Conservation (phyloP, 2,113 vertebrate species). For the Telmatochromis brichardi region DNA sequence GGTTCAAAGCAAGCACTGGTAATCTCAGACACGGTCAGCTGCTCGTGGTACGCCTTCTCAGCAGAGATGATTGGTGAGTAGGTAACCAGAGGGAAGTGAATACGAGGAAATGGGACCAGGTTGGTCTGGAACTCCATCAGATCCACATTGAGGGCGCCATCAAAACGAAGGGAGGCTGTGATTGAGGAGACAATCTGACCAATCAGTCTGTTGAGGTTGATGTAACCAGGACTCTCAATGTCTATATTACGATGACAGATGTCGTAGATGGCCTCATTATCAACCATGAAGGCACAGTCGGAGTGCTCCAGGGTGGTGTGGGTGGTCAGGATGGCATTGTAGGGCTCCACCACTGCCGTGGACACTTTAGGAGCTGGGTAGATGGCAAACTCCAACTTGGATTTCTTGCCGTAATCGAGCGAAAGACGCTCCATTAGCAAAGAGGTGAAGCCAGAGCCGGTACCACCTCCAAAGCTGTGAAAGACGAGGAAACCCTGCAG, state of each 20-base stretch:
- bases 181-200: conserved; percentile 86
- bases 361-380: conserved; percentile 81
- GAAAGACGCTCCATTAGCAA: conserved; percentile 84
- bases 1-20: conserved; percentile 84
- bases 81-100: conserved; percentile 83
- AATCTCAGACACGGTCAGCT: conserved; percentile 78
- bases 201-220: conserved; percentile 81
- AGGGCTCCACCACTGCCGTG: conserved; percentile 82
- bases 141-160: conserved; percentile 82
- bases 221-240: conserved; percentile 79
- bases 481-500: conserved; percentile 87
- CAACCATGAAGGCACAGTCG: conserved; percentile 86
- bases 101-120: conserved; percentile 80
- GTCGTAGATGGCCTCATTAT: conserved; percentile 87
- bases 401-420: conserved; percentile 84
- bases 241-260: conserved; percentile 80
- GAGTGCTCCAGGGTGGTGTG: conserved; percentile 85
- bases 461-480: conserved; percentile 82
- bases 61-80: conserved; percentile 81
- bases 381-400: conserved; percentile 83
- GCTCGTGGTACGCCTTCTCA: conserved; percentile 83
- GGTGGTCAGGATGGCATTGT: conserved; percentile 86
- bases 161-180: conserved; percentile 79
- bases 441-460: conserved; percentile 84
- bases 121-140: conserved; percentile 87